These are phyloP conservation scores for Odontocolon sp. DNA, from an alignment of 2,888 invertebrate genomes.

Conservation along the genomic window DNA sequence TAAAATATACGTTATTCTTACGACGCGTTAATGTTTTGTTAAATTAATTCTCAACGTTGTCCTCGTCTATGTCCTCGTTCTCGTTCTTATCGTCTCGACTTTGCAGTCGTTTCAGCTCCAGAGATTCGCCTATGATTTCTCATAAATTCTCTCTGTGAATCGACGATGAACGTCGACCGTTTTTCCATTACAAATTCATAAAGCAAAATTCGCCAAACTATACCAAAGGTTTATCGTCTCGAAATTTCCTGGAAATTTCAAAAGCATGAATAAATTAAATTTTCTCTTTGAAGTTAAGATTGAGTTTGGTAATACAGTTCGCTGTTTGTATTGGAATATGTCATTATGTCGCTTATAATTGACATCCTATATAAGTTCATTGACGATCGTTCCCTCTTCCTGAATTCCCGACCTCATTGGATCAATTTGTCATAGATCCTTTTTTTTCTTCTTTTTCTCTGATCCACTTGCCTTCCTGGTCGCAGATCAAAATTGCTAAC, in stretches of 20 bases:
- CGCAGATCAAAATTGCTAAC: background rate
- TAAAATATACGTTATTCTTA: background rate
- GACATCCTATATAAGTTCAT: too few relatives aligned
- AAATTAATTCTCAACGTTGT: too few relatives aligned
- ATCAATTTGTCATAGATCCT: background rate
- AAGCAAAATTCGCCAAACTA: background rate
- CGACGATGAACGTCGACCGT: conserved; percentile 44
- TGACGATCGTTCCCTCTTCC: background rate
- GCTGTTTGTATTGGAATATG: background rate
- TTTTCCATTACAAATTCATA: conserved; percentile 58
- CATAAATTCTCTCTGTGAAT: conserved; percentile 63
- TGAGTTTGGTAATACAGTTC: conserved; percentile 42
- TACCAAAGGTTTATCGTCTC: conserved; percentile 17
- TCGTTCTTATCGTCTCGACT: background rate
- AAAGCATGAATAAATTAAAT: conserved; percentile 57
- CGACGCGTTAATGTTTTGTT: too few relatives aligned
- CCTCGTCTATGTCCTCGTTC: background rate
- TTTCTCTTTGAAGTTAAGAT: conserved; percentile 66
- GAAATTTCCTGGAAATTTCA: conserved; percentile 58
- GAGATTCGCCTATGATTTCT: conserved; percentile 40
- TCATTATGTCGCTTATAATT: too few relatives aligned
- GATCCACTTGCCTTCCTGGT: conserved; percentile 14
- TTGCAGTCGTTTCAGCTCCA: background rate
- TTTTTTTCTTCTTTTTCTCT: background rate
- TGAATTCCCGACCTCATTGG: background rate